Evolutionary conservation across 1,140 invertebrate species (phyloP).

Genomic region (Lamellibrachia luymesi): DNA sequence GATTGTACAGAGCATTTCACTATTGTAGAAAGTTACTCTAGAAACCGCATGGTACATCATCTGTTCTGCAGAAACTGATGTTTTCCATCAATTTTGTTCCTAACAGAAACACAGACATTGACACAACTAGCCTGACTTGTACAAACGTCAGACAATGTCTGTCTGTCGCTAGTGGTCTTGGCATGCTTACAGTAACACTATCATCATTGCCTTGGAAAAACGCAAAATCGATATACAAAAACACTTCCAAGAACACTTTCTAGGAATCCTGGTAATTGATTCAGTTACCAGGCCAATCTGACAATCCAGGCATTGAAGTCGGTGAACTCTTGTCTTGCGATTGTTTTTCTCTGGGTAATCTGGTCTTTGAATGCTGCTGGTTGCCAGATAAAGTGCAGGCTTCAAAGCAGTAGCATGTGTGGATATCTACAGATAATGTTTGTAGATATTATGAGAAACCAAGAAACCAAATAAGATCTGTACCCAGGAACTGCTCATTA

Average conservation of each 20-base stretch:
- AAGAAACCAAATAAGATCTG: not conserved
- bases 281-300: not conserved
- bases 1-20: too few species aligned
- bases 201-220: not conserved
- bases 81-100: not conserved
- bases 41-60: not conserved
- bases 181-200: not conserved
- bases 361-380: not conserved
- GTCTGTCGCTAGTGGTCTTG: not conserved
- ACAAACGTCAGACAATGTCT: not conserved
- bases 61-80: not conserved
- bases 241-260: not conserved
- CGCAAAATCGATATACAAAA: not conserved
- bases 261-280: not conserved
- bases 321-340: not conserved
- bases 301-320: constrained; percentile 4
- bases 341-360: not conserved
- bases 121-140: not conserved
- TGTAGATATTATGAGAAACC: not conserved
- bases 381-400: not conserved
- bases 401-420: not conserved
- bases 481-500: not conserved
- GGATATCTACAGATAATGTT: not conserved
- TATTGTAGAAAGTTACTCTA: not conserved
- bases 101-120: not conserved